Evolutionary conservation across 2,888 invertebrate genomes (phyloP).

Genomic region (Meliscaeva auricollis): DNA sequence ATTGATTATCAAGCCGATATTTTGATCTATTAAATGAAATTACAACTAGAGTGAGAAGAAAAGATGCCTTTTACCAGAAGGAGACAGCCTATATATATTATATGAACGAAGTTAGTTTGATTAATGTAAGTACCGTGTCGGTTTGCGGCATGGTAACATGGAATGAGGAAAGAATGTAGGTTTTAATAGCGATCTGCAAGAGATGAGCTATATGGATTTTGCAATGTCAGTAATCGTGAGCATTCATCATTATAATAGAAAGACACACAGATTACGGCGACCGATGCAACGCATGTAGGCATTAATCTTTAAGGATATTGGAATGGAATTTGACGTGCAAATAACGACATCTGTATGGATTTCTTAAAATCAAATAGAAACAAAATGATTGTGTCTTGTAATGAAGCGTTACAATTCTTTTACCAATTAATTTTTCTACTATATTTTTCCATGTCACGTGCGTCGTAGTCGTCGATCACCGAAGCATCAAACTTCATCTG

Average conservation of each 20-base stretch:
- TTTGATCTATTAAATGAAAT: conserved; percentile 69
- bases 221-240: conserved; percentile 41
- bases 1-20: conserved; percentile 69
- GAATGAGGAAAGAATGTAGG: conserved; percentile 38
- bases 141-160: conserved; percentile 5
- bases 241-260: conserved; percentile 50
- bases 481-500: too few species aligned
- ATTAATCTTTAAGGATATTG: conserved; percentile 15
- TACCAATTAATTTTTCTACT: too few species aligned
- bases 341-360: conserved; percentile 26
- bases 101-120: conserved; percentile 9
- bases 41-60: conserved; percentile 23
- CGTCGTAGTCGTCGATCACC: too few species aligned
- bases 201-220: conserved; percentile 59
- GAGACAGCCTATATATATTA: not conserved
- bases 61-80: conserved; percentile 2
- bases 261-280: not conserved
- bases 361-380: not conserved
- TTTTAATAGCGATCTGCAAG: not conserved
- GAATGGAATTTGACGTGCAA: conserved; percentile 37
- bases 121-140: conserved; percentile 39
- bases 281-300: conserved; percentile 25
- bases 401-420: not conserved
- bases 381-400: not conserved
- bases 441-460: too few species aligned